These are phyloP conservation scores for Hyles euphorbiae DNA, from an alignment of 1,140 invertebrate genomes.

Conservation along the genomic window DNA sequence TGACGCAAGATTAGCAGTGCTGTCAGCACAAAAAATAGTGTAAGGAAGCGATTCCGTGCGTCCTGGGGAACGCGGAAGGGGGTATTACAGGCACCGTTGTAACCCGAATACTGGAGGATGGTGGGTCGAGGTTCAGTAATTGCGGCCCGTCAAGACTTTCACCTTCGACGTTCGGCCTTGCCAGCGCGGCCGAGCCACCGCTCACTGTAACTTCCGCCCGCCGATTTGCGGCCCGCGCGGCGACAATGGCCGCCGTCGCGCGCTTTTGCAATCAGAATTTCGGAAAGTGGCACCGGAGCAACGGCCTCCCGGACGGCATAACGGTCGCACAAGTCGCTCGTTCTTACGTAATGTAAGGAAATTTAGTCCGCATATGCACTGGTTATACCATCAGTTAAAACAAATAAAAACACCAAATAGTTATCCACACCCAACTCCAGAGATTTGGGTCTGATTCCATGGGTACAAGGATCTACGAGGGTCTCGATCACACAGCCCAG, in stretches of 20 bases:
- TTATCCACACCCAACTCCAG: too few species aligned
- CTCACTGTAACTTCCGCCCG: slow-evolving; percentile 54
- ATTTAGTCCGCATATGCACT: too few species aligned
- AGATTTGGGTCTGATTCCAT: too few species aligned
- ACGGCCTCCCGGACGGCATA: slow-evolving; percentile 20
- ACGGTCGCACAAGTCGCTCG: slow-evolving; percentile 6
- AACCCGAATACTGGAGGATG: slow-evolving; percentile 52
- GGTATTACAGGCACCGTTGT: slow-evolving; percentile 17
- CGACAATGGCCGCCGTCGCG: slow-evolving; percentile 16
- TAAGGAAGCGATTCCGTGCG: slow-evolving; percentile 12
- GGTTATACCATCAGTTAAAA: too few species aligned
- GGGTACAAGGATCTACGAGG: too few species aligned
- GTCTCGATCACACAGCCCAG: too few species aligned
- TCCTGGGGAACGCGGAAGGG: slow-evolving; percentile 31
- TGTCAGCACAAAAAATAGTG: slow-evolving; percentile 9
- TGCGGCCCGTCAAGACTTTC: slow-evolving; percentile 60
- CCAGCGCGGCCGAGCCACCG: slow-evolving; percentile 54
- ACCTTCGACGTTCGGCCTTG: slow-evolving; percentile 59
- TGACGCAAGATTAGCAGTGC: slow-evolving; percentile 29
- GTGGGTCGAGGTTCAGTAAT: slow-evolving; percentile 60
- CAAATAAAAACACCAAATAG: too few species aligned
- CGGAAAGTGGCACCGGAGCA: slow-evolving; percentile 35
- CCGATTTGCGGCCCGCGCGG: slow-evolving; percentile 24
- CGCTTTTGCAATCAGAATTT: slow-evolving; percentile 40
- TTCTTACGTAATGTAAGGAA: not conserved